Evolutionary conservation across 1,140 invertebrate genomes (phyloP), one percentile per base, ranked within the genome.

Genomic region (Listronotus oregonensis): DNA sequence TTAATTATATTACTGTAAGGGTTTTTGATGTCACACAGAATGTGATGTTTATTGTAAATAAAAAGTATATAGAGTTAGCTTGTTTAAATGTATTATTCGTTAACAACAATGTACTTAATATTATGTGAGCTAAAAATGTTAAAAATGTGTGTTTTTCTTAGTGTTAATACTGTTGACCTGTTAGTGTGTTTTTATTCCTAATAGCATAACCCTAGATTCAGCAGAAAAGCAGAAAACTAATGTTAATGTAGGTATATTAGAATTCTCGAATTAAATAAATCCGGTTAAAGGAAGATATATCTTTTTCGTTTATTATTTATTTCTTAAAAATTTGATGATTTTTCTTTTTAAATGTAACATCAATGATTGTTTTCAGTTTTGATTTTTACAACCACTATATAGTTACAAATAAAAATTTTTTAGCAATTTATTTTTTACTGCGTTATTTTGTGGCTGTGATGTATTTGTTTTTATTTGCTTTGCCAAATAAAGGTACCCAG

Each of bases 221-320:
- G 17, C 17, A 14, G n/a, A 44, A 44, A 15, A 27, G 17, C 17
- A 14, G n/a, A 44, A 44, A 15, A 18, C 17, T 44, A 44, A 44
- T 15, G n/a, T 44, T 37, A 37, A 12, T 12, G 15, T 21, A 49
- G 46, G 18, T 0, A 49, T 21, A 49, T 49, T 49, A 49, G 46
- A 49, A 49, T 21, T 49, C 46, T 49, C 46, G 46, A 49, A 49
- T 27, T 49, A 49, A 21, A 49, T 49, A 49, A 27, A 17, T 49
- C 46, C 46, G 18, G 15, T 49, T 21, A 5, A 49, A 27, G 18
- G 18, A 11, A 21, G 6, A 49, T 21, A 6, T 27, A 27, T 27
- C 18, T 49, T 21, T 49, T 49, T 5, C 10, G 46, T 49, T 12
- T 37, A 44, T 4, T 44, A 14, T n/a, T 44, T 15, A 5, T 37